Base-by-base conservation (phyloP, 2,888 invertebrate species). In the Keiferia lycopersicella region DNA sequence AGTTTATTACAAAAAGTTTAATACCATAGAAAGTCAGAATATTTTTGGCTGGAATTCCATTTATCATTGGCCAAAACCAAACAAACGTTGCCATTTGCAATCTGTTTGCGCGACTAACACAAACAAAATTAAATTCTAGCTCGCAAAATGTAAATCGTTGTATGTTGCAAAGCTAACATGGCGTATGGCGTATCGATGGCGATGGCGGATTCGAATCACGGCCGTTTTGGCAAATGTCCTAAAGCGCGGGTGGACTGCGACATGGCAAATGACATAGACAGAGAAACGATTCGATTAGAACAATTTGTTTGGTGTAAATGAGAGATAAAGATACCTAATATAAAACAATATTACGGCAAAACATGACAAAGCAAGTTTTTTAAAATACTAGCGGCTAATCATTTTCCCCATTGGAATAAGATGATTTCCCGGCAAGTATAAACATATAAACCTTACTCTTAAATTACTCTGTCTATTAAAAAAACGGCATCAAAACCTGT, bases 171-270 rank as follows among this genome's bases (percentile, higher is more conserved):
- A n/a, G 45, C 60, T 26, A 60, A 60, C 45, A 60, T 60, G 45
- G 20, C 30, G 16, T n/a, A 60, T 60, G 45, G 20, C 30, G 16
- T 22, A 39, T 58, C 58, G 26, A 58, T 39, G 38, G 26, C 7
- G 26, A 22, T 53, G 74, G 69, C 70, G 73, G 77, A 74, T 75
- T 73, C 69, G 68, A 72, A 79, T 79, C 73, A 73, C 73, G 51
- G 22, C 10, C 16, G 81, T 82, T 81, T 78, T 73, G 78, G 80
- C 81, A 83, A 85, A 85, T 83, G 84, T 78, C 75, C 72, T 67
- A 76, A 4, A 4, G 30, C 30, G 30, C 6, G n/a, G 2, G 85
- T 84, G 8, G 41, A 14, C 14, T 14, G 41, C 14, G 69, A 71
- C 71, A 74, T 74, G 80, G 34, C 3, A 34, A 26, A 26, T 26